Conservation (phyloP, 2,113 vertebrate genomes). For the Cyrtonyx montezumae region DNA sequence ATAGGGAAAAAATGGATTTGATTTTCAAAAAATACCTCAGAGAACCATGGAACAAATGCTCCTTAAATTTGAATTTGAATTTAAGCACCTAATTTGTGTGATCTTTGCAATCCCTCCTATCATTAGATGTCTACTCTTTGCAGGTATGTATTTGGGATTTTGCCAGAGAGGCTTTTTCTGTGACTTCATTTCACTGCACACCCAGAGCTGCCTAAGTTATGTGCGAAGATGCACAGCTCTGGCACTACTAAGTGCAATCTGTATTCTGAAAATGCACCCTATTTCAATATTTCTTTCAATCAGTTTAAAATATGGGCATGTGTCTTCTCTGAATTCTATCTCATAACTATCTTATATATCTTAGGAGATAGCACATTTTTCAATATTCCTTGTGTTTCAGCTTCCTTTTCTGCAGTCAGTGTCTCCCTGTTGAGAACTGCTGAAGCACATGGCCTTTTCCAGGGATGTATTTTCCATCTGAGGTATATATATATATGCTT, state of each 20-base stretch:
- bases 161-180: background rate
- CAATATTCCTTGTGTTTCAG: accelerated
- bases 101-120: background rate
- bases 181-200: background rate
- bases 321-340: background rate
- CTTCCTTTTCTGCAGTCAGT: background rate
- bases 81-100: background rate
- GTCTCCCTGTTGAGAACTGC: background rate
- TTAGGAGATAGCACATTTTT: background rate
- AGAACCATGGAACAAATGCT: background rate
- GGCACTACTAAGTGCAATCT: background rate
- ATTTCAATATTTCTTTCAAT: background rate
- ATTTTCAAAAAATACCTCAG: background rate
- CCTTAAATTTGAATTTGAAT: background rate
- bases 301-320: background rate
- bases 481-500: accelerated
- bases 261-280: background rate
- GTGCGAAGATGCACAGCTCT: background rate
- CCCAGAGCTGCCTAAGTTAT: background rate
- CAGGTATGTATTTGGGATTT: background rate
- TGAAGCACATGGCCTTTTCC: background rate
- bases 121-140: background rate
- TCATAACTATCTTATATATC: background rate
- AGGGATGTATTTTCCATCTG: background rate
- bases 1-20: background rate